phyloP scores from a whole-genome alignment of 1,140 invertebrate genomes.

The Drosophila parabipectinata region DNA sequence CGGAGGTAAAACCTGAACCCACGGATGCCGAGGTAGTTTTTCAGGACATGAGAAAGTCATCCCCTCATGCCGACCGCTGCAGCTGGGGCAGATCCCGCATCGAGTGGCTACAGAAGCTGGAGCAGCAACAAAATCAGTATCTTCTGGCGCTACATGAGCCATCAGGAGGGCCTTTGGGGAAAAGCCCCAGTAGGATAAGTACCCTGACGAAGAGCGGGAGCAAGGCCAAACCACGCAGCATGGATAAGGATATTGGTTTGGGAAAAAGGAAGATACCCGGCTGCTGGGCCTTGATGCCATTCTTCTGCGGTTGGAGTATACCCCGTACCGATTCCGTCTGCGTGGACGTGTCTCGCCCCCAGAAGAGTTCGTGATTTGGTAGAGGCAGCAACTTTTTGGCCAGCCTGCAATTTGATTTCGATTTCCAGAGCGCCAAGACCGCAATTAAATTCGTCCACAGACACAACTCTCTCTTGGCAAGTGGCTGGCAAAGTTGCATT shows the following conservation, averaged over 20 bases:
- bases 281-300: slow-evolving; percentile 37
- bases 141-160: not conserved
- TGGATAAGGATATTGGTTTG: not conserved
- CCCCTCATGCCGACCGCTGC: not conserved
- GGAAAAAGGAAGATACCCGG: not conserved
- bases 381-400: slow-evolving; percentile 16
- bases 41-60: slow-evolving; percentile 14
- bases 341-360: slow-evolving; percentile 3
- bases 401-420: slow-evolving; percentile 39
- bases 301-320: slow-evolving; percentile 14
- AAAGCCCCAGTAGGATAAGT: not conserved
- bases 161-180: not conserved
- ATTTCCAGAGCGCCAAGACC: slow-evolving; percentile 27
- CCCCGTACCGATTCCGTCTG: slow-evolving; percentile 15
- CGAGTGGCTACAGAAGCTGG: slow-evolving; percentile 56
- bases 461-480: slow-evolving; percentile 19
- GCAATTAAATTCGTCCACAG: slow-evolving; percentile 49
- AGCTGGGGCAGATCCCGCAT: slow-evolving; percentile 57
- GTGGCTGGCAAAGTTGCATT: slow-evolving; percentile 33
- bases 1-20: slow-evolving; percentile 14
- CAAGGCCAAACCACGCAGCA: not conserved
- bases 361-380: slow-evolving; percentile 27
- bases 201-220: not conserved
- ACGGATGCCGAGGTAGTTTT: slow-evolving; percentile 53
- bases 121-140: slow-evolving; percentile 13